Base-by-base conservation (phyloP, 2,888 invertebrate genomes). In the Ectemnius continuus region DNA sequence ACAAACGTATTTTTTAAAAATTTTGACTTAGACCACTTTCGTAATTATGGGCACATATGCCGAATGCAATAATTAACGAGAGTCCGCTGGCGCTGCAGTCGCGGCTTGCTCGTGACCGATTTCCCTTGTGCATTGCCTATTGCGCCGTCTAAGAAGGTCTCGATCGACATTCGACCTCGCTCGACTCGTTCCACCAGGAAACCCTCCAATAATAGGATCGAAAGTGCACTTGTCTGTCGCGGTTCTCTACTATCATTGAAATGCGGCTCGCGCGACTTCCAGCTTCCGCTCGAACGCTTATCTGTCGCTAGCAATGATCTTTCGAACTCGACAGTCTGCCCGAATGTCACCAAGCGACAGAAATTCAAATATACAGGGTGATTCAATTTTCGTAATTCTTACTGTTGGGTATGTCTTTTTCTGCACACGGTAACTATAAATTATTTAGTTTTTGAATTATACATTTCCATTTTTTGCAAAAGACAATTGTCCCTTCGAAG, bases 1-100 rank as follows among this genome's bases (percentile, higher is more conserved):
- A n/a, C n/a, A n/a, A n/a, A n/a, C n/a, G n/a, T n/a, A n/a, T n/a
- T n/a, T n/a, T n/a, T n/a, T n/a, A n/a, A n/a, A n/a, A n/a, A n/a
- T n/a, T n/a, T n/a, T n/a, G n/a, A n/a, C n/a, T n/a, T n/a, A n/a
- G n/a, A n/a, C n/a, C n/a, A n/a, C n/a, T n/a, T n/a, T n/a, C n/a
- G n/a, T n/a, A n/a, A n/a, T n/a, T n/a, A n/a, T n/a, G 28, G 3
- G 5, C 2, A 5, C 3, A 61, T 18, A 5, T 28, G 28, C 46
- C 56, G 45, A 14, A 67, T 65, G 45, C 63, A 28, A 46, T 70
- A 73, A 64, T 73, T 76, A 70, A 70, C 46, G 59, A 61, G 48
- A 11, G 61, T 46, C 0, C 23, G 2, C n/a, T 6, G 6, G 45
- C 14, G 67, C 67, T 57, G 47, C 48, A 18, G 61, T 45, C 23